Conservation (phyloP, 2,888 invertebrate species). For the Ormyrus labotus region DNA sequence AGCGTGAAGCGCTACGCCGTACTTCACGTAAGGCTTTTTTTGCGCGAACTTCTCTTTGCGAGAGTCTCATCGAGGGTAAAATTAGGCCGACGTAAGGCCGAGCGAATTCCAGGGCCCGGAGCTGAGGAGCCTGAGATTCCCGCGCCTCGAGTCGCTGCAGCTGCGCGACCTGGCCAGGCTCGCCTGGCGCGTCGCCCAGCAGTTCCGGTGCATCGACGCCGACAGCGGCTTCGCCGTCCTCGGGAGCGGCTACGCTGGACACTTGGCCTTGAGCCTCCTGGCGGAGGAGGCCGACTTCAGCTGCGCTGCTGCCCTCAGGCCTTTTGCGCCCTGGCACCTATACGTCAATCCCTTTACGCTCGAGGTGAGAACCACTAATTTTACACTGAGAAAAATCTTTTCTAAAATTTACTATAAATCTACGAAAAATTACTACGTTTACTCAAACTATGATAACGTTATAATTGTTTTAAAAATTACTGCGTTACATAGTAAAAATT, state of each 20-base stretch:
- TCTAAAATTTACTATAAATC: too few relatives aligned
- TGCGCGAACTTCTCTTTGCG: background rate
- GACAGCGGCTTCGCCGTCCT: slow-evolving; percentile 20
- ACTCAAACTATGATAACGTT: background rate
- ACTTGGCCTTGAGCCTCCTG: slow-evolving; percentile 42
- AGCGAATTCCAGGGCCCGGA: slow-evolving; percentile 40
- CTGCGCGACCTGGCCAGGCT: slow-evolving; percentile 34
- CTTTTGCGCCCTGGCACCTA: slow-evolving; percentile 42
- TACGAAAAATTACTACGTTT: too few relatives aligned
- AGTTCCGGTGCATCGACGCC: slow-evolving; percentile 27
- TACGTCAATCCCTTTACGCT: slow-evolving; percentile 42
- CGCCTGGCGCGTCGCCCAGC: background rate
- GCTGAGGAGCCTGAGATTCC: background rate
- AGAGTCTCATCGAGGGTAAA: too few relatives aligned
- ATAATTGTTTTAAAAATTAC: slow-evolving; percentile 1
- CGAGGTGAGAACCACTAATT: slow-evolving; percentile 18
- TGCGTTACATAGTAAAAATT: background rate
- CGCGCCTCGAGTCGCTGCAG: slow-evolving; percentile 17
- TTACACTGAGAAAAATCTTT: background rate
- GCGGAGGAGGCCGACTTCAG: slow-evolving; percentile 21
- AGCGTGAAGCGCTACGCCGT: slow-evolving; percentile 33
- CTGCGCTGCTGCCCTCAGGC: slow-evolving; percentile 35
- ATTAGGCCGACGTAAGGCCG: slow-evolving; percentile 35
- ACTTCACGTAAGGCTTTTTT: slow-evolving; percentile 36
- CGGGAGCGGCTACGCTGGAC: slow-evolving; percentile 50